Conservation (phyloP, 2,888 invertebrate genomes). For the Caenorhabditis angaria region DNA sequence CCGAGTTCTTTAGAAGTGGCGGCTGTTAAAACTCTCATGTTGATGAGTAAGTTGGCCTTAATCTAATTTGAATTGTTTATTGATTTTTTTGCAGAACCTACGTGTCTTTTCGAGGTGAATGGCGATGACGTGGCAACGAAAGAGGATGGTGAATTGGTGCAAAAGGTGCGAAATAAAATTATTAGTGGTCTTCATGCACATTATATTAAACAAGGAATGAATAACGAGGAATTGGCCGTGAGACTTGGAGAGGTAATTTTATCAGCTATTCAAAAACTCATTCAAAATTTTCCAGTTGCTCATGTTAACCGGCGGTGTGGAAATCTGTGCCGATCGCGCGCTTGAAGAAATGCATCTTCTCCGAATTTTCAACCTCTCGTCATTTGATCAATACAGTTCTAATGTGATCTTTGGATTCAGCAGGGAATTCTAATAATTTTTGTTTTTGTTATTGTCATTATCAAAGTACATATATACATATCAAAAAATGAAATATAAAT, state of each 20-base stretch:
- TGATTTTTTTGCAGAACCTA: constrained; percentile 37
- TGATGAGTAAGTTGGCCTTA: constrained; percentile 53
- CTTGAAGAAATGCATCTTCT: constrained; percentile 50
- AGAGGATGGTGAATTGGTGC: constrained; percentile 30
- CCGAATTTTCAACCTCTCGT: constrained; percentile 43
- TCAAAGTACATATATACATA: not conserved
- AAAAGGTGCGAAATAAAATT: constrained; percentile 31
- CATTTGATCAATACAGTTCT: constrained; percentile 41
- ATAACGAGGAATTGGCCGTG: constrained; percentile 19
- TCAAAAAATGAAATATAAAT: not conserved
- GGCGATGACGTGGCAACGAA: constrained; percentile 28
- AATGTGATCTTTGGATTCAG: constrained; percentile 46
- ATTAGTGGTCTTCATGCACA: constrained; percentile 42
- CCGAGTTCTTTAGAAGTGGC: constrained; percentile 45
- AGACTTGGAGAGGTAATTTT: constrained; percentile 26
- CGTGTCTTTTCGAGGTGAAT: constrained; percentile 25
- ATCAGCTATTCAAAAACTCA: not conserved
- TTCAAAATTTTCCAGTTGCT: constrained; percentile 30
- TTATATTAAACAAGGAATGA: constrained; percentile 19
- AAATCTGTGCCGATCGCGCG: constrained; percentile 46
- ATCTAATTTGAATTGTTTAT: no score
- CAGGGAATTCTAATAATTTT: constrained; percentile 18
- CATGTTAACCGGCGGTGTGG: constrained; percentile 42
- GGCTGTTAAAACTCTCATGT: constrained; percentile 49
- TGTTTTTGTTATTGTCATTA: no score